Conservation (phyloP, 2,113 vertebrate genomes). For the Isichthys henryi region DNA sequence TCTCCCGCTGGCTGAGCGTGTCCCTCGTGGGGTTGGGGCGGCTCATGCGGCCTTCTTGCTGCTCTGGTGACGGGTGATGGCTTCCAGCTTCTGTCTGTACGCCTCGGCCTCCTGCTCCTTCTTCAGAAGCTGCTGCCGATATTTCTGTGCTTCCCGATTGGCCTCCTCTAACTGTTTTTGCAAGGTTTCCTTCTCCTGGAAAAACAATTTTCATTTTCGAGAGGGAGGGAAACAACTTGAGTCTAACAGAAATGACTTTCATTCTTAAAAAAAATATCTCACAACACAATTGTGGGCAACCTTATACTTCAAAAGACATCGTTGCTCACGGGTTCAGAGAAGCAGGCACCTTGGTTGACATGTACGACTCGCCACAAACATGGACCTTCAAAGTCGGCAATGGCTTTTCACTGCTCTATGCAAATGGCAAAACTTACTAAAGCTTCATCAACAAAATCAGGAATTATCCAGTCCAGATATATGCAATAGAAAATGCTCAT, state of each 20-base stretch:
- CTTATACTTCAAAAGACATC: not conserved
- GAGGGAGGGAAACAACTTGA: not conserved
- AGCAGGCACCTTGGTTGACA: not conserved
- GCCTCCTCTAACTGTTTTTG: slow-evolving; percentile 84
- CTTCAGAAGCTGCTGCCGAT: slow-evolving; percentile 76
- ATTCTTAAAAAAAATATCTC: not conserved
- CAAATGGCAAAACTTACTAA: not conserved
- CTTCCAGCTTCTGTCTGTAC: slow-evolving; percentile 78
- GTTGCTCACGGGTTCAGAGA: not conserved
- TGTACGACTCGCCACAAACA: not conserved
- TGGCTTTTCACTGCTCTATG: not conserved
- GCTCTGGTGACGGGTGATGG: slow-evolving; percentile 74
- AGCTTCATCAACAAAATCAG: not conserved
- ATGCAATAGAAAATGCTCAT: not conserved
- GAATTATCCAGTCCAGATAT: not conserved
- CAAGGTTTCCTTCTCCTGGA: slow-evolving; percentile 77
- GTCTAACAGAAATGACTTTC: not conserved
- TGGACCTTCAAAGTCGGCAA: not conserved
- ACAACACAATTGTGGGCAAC: not conserved
- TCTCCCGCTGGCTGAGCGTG: not conserved
- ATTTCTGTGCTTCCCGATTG: slow-evolving; percentile 79
- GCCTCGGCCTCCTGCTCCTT: slow-evolving; percentile 82
- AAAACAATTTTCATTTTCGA: not conserved
- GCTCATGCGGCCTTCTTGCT: slow-evolving; percentile 70
- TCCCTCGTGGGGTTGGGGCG: not conserved